Percentiles rank a stretch among this genome's conserved stretches.
Evolutionary conservation across 2,888 invertebrate genomes (phyloP).

Genomic region (Stenichneumon culpator): DNA sequence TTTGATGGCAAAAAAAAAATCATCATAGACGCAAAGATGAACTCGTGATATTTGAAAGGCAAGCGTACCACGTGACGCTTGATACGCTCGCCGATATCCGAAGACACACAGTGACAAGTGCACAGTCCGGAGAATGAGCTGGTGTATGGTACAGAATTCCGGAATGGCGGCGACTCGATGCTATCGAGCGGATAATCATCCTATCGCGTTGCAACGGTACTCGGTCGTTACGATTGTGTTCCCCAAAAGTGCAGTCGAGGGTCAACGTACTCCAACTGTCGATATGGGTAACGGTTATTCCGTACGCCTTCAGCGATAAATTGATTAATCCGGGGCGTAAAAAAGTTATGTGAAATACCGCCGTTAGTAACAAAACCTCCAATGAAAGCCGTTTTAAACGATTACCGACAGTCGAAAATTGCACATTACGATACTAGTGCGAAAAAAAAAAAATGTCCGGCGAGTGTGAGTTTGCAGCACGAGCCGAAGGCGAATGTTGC

Average conservation of each 20-base stretch:
- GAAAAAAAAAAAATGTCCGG: too few species aligned
- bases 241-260: background rate
- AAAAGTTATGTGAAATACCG: too few species aligned
- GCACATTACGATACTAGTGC: too few species aligned
- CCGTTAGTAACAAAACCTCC: too few species aligned
- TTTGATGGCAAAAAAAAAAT: slow-evolving; percentile 48
- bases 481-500: too few species aligned
- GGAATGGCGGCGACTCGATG: background rate
- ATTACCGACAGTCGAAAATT: too few species aligned
- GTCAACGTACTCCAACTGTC: background rate
- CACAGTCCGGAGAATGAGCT: background rate
- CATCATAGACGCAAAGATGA: background rate
- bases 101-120: background rate
- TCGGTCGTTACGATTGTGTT: background rate
- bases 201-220: background rate
- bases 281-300: slow-evolving; percentile 3
- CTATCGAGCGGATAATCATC: background rate
- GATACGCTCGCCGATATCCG: background rate
- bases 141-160: background rate
- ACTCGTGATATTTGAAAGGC: background rate
- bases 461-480: too few species aligned
- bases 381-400: too few species aligned
- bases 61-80: background rate
- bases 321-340: background rate
- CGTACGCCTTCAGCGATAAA: slow-evolving; percentile 12